Conservation (phyloP, 2,888 invertebrate genomes). For the Apantesis nais region DNA sequence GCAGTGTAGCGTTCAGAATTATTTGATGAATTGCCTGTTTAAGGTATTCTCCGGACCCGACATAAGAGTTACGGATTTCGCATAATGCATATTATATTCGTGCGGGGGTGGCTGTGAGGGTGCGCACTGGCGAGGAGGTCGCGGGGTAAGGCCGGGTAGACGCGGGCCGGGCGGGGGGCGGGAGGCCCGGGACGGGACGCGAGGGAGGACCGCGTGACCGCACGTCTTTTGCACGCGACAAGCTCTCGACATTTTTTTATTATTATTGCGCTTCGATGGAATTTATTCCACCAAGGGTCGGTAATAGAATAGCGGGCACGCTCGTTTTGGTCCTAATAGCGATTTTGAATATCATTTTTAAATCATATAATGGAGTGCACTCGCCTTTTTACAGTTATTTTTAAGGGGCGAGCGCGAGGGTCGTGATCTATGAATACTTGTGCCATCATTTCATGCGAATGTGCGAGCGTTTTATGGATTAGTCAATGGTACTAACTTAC, state of each 20-base stretch:
- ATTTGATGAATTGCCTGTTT: constrained; percentile 45
- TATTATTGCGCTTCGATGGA: constrained; percentile 85
- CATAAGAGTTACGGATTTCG: constrained; percentile 85
- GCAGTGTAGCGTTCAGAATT: constrained; percentile 39
- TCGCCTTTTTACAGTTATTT: constrained; percentile 75
- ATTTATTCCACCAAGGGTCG: constrained; percentile 77
- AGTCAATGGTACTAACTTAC: not conserved
- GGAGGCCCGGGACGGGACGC: constrained; percentile 41
- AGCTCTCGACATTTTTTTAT: constrained; percentile 85
- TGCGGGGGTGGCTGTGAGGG: constrained; percentile 62
- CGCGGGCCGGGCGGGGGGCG: constrained; percentile 38
- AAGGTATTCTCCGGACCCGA: constrained; percentile 77
- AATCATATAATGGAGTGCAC: constrained; percentile 82
- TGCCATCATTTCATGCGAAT: constrained; percentile 39
- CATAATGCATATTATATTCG: constrained; percentile 85
- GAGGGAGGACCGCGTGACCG: constrained; percentile 72
- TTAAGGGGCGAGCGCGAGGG: constrained; percentile 57
- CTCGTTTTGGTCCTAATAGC: constrained; percentile 70
- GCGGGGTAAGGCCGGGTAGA: constrained; percentile 39
- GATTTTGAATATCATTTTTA: constrained; percentile 85
- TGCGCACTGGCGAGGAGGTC: constrained; percentile 47
- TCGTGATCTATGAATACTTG: constrained; percentile 47
- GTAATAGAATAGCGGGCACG: constrained; percentile 76
- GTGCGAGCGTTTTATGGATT: constrained; percentile 15
- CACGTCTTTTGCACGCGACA: constrained; percentile 85